Conservation (phyloP, 2,888 invertebrate species). For the Tetragnatha montana region DNA sequence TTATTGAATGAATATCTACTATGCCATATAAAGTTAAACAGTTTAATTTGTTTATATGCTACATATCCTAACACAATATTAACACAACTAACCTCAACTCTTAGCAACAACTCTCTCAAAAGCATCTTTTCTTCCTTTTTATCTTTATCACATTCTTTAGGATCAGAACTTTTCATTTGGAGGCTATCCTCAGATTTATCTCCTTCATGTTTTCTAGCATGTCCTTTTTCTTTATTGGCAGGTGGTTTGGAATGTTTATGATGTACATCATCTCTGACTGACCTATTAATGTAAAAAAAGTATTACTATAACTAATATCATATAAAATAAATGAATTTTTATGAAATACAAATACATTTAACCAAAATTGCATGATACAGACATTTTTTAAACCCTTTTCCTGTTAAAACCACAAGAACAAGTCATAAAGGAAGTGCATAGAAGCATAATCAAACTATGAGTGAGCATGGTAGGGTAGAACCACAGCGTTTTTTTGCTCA, state of each 20-base stretch:
- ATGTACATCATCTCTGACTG: not conserved
- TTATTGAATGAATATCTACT: not conserved
- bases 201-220: not conserved
- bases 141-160: not conserved
- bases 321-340: not conserved
- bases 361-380: no score
- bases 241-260: not conserved
- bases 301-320: not conserved
- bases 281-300: not conserved
- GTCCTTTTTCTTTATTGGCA: not conserved
- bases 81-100: conserved; percentile 39
- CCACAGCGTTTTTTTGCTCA: no score
- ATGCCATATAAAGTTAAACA: not conserved
- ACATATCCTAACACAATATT: not conserved
- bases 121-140: conserved; percentile 49
- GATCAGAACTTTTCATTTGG: not conserved
- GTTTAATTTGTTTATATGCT: not conserved
- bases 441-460: no score
- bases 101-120: conserved; percentile 42
- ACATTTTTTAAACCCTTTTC: no score
- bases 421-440: no score
- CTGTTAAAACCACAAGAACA: no score
- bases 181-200: not conserved
- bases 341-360: no score
- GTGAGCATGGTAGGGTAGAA: no score